These are phyloP conservation scores for Podabrus alpinus DNA, from an alignment of 2,888 invertebrate genomes.

Conservation along the genomic window DNA sequence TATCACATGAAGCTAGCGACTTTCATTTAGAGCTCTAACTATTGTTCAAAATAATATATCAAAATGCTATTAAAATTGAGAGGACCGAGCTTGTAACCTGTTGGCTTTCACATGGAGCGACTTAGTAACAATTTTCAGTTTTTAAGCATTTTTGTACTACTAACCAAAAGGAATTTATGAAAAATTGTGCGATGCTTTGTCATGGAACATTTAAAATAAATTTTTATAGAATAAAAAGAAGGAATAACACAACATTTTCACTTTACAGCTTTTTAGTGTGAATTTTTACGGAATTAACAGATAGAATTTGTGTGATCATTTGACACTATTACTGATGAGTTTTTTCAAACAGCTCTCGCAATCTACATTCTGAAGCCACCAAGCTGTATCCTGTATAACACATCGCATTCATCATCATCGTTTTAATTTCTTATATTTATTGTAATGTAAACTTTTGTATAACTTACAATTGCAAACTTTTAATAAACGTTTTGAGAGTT, in stretches of 20 bases:
- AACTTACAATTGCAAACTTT: conserved; percentile 39
- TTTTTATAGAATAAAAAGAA: background rate
- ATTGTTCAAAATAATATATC: background rate
- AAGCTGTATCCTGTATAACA: conserved; percentile 47
- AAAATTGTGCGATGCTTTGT: background rate
- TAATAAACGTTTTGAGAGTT: conserved; percentile 1
- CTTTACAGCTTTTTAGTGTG: background rate
- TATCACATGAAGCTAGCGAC: background rate
- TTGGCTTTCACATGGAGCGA: background rate
- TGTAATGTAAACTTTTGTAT: conserved; percentile 38
- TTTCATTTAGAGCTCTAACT: background rate
- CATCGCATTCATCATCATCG: conserved; percentile 30
- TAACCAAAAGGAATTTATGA: background rate
- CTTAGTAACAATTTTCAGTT: background rate
- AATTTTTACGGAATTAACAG: conserved; percentile 15
- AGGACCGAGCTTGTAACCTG: background rate
- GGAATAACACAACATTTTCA: background rate
- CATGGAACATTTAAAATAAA: background rate
- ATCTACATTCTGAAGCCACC: conserved; percentile 46
- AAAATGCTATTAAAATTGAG: background rate
- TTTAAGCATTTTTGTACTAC: background rate
- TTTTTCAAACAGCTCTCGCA: conserved; percentile 48
- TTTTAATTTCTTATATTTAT: conserved; percentile 32
- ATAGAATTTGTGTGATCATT: conserved; percentile 12
- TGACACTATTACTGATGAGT: conserved; percentile 33